Base-by-base conservation (phyloP, 2,797 vertebrate genomes). In the Chromobotia macracanthus region DNA sequence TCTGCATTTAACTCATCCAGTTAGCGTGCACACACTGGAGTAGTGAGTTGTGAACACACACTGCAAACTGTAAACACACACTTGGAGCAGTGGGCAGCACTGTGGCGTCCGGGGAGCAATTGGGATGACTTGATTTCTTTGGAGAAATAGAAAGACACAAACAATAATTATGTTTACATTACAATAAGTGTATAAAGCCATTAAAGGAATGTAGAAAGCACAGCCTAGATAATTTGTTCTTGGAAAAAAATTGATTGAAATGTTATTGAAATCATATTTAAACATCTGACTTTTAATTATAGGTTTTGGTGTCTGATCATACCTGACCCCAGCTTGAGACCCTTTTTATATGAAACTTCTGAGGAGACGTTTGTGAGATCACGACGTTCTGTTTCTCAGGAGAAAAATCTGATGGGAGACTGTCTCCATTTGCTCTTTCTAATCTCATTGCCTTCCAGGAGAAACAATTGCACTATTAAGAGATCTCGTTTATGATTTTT, bases 401-500 rank as follows among this genome's bases (percentile, higher is more conserved):
- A 53, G 5, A 51, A 51, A 18, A 51, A 51, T 15, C 48, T 51
- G 48, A 51, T 15, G 16, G 23, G 15, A 28, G 11, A 28, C 58
- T 3, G 58, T 31, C 58, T 61, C 11, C 58, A 31, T 28, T 61
- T 16, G 23, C 13, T 61, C 2, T 61, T 16, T 61, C 25, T 61
- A 16, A 28, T 61, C 58, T 28, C 58, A 60, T 28, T 28, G 2
- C 58, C 13, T 23, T 61, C 58, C 31, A 16, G 5, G 15, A 61
- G 58, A 61, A 61, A 61, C 25, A 61, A 61, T 61, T 16, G 58
- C 21, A 5, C 58, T 61, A 61, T 61, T 31, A 61, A 15, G 25
- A 61, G 58, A 61, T 61, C 58, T 31, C 58, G 25, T 31, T 61
- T 61, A 61, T 61, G 58, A 60, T 28, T 63, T 60, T 63, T 63